Percentiles rank a stretch among this genome's conserved stretches.
phyloP scores from a whole-genome alignment of 2,113 vertebrate genomes.

The Hypocryptadius cinnamomeus region DNA sequence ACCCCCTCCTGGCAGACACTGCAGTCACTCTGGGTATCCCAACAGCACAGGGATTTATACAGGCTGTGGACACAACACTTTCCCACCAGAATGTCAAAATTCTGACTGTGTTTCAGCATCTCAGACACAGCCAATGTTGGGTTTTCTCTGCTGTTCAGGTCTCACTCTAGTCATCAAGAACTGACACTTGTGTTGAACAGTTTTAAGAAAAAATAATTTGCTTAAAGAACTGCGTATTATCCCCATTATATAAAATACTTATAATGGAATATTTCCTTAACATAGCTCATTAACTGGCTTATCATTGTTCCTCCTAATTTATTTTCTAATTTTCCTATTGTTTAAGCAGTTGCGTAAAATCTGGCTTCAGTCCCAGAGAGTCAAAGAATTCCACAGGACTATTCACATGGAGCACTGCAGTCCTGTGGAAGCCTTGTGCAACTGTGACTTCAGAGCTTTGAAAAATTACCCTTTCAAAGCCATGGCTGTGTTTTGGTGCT shows the following conservation, averaged over 20 bases:
- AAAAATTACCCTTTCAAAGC: neutral
- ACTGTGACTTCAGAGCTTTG: neutral
- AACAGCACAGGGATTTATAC: neutral
- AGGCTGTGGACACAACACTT: neutral
- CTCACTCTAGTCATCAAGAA: neutral
- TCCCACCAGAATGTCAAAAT: neutral
- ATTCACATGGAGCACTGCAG: neutral
- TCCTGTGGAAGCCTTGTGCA: neutral
- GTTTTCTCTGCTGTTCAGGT: neutral
- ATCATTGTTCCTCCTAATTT: neutral
- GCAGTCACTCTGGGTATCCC: fast-evolving
- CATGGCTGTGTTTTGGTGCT: neutral
- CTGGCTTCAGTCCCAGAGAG: neutral
- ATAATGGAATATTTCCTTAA: neutral
- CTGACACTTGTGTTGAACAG: neutral
- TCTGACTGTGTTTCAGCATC: neutral
- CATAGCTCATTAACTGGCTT: neutral
- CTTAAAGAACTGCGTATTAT: neutral
- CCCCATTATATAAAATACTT: neutral
- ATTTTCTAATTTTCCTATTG: neutral
- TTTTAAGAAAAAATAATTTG: neutral
- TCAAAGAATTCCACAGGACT: neutral
- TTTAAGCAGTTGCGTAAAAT: neutral
- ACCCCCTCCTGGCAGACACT: neutral
- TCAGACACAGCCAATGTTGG: neutral